Evolutionary conservation across 1,140 invertebrate genomes (phyloP), one percentile per base, ranked within the genome.

Genomic region (Tetramorium parvispinum): DNA sequence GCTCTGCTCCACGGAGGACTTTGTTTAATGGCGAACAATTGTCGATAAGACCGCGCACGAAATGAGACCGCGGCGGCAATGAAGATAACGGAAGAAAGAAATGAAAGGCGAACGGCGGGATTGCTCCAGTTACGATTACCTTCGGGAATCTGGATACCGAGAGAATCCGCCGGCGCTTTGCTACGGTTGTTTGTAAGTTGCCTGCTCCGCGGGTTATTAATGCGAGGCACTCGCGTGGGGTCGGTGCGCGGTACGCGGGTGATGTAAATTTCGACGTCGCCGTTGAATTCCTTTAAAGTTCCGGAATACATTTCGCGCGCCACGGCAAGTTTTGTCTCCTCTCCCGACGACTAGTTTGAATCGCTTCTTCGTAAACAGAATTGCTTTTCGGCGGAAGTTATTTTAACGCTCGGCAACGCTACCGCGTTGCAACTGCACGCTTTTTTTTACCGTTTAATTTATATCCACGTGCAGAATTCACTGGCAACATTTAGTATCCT

Each of bases 1-100:
- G n/a, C 21, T 68, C 21, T 4, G 10, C 10, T 43, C 10, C 21
- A 24, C 40, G 16, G 10, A 63, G 40, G 7, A 24, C 11, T 55
- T 57, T 57, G 66, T 81, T 68, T 81, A 83, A 82, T n/a, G 53
- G 53, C 11, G 68, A 18, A 83, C 68, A 73, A 82, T 83, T 83
- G 61, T 83, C 68, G 68, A 83, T 83, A 83, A 83, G 43, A 27
- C 53, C 51, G 40, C 63, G 32, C 21, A 49, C 37, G 37, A 70
- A n/a, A 43, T 46, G 40, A 68, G 65, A 68, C 37, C 49, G 8
- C 68, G 24, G 24, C 55, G 18, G 79, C 53, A 59, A 49, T 83
- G 79, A 61, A 82, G 79, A 82, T 73, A 82, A 73, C 53, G 66
- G 37, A 21, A 13, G 27, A 73, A 59, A 59, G 53, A 18, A 49